Base-by-base conservation (phyloP, 2,888 invertebrate species). In the Mycogona germanica region DNA sequence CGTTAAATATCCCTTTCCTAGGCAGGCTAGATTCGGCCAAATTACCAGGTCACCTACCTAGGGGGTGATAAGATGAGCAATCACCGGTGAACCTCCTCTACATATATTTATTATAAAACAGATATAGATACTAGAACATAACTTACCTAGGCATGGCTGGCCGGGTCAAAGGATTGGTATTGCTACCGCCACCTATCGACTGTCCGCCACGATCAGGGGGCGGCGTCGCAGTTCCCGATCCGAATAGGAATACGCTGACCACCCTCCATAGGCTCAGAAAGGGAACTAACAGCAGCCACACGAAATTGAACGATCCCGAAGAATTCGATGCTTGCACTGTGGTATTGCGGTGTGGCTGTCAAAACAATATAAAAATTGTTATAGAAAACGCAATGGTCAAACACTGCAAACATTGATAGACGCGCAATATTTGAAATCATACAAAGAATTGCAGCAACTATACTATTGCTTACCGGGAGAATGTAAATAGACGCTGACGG, bases 401-500 rank as follows among this genome's bases (percentile, higher is more conserved):
- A 19, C 14, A 42, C 21, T 42, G 6, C n/a, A 4, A 26, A 4
- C 4, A 42, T 4, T 7, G 23, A 42, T 5, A 3, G 6, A 19
- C n/a, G 23, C 12, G 26, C 3, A 12, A n/a, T n/a, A n/a, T n/a
- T n/a, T n/a, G n/a, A n/a, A n/a, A n/a, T n/a, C n/a, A n/a, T n/a
- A n/a, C n/a, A n/a, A n/a, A n/a, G n/a, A n/a, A n/a, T n/a, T n/a
- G n/a, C n/a, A n/a, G n/a, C n/a, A n/a, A n/a, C n/a, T 32, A n/a
- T 32, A 32, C 9, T 12, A n/a, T 9, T 12, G 30, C 3, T 72
- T 55, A 75, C 66, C 0, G 82, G 82, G 60, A 87, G 66, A 60
- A 88, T 80, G 45, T 88, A 72, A 51, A 88, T 69, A 0, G 83
- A 84, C 6, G 86, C 81, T 4, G 81, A 82, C 0, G 88, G 88